Evolutionary conservation across 2,797 vertebrate species (phyloP).

Genomic region (Euphonia xanthogaster): DNA sequence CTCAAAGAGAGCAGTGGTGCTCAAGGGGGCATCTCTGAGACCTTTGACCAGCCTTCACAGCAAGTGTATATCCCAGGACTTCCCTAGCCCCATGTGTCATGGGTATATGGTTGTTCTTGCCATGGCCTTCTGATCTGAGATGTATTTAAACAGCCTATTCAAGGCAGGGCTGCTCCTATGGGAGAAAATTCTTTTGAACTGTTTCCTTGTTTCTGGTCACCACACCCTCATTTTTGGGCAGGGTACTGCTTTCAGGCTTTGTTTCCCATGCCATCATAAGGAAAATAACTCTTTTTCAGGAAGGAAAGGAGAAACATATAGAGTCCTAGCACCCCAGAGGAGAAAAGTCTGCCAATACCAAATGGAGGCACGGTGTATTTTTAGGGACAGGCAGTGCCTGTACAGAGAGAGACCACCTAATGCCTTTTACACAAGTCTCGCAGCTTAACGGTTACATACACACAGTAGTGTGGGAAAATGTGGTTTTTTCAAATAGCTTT

Average conservation of each 20-base stretch:
- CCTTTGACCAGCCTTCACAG: rapidly evolving
- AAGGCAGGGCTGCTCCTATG: background rate
- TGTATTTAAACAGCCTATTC: background rate
- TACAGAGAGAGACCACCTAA: background rate
- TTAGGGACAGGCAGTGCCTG: background rate
- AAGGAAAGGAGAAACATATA: background rate
- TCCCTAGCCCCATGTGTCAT: background rate
- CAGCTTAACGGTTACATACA: too few species aligned
- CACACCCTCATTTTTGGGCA: background rate
- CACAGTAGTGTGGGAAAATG: rapidly evolving
- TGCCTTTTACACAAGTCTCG: background rate
- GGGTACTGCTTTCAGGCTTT: background rate
- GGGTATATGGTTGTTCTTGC: background rate
- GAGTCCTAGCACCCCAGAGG: background rate
- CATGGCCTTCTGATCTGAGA: background rate
- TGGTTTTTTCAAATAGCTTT: background rate
- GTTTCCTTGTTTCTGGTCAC: background rate
- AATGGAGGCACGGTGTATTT: background rate
- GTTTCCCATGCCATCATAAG: background rate
- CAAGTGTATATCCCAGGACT: background rate
- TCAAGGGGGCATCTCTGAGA: background rate
- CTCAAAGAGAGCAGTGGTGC: background rate
- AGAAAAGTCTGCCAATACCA: background rate
- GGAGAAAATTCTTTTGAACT: background rate
- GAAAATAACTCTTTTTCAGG: background rate